phyloP scores from a whole-genome alignment of 2,113 vertebrate species.

The Cervus canadensis region DNA sequence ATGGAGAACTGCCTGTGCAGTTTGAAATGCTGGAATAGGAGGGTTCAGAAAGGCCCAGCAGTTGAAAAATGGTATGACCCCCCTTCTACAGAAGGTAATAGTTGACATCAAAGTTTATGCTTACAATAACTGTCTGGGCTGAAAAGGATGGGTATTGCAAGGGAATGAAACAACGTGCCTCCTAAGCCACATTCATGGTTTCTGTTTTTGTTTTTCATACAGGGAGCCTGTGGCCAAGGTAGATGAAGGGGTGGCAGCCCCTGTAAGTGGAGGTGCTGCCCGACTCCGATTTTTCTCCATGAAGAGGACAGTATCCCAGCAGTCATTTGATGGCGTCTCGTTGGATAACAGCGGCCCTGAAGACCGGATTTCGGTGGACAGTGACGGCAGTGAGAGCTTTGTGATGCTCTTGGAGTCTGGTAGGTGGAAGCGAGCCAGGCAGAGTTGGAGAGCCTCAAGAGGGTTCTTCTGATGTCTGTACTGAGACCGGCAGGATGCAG shows the following conservation, averaged over 20 bases:
- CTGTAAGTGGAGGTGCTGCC: constrained; percentile 62
- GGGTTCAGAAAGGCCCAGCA: neutral
- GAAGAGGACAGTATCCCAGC: constrained; percentile 91
- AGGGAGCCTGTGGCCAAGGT: constrained; percentile 86
- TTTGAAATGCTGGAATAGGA: neutral
- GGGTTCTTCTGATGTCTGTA: neutral
- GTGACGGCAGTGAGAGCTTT: constrained; percentile 92
- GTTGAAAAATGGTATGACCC: neutral
- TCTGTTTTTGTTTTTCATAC: neutral
- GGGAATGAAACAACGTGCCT: neutral
- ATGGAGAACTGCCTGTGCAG: neutral
- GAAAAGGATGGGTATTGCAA: neutral
- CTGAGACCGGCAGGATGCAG: neutral
- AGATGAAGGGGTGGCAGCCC: constrained; percentile 81
- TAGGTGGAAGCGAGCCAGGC: constrained; percentile 65
- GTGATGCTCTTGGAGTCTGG: constrained; percentile 91
- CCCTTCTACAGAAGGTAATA: neutral
- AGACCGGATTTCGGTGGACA: constrained; percentile 91
- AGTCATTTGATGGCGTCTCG: constrained; percentile 90
- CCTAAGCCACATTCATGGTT: neutral
- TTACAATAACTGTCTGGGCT: neutral
- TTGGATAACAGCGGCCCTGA: constrained; percentile 90
- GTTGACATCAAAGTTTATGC: neutral
- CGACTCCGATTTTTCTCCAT: constrained; percentile 85
- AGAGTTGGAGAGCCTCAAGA: neutral